Evolutionary conservation across 2,113 vertebrate species (phyloP).

Genomic region (Triplophysa dalaica): DNA sequence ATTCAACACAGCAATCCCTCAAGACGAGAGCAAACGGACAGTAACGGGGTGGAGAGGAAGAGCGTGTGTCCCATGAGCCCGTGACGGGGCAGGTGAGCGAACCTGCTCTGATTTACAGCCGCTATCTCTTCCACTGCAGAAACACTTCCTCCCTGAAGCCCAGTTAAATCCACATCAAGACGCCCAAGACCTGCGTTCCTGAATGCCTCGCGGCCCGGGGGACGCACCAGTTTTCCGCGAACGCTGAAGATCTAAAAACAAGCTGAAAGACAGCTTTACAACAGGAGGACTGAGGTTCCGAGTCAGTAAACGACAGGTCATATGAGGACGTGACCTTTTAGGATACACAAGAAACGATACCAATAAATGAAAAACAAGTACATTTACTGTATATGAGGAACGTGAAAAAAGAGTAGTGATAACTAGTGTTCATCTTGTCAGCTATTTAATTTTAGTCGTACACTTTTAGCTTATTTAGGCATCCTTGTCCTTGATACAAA

Average conservation of each 20-base stretch:
- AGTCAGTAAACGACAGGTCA: constrained; percentile 26
- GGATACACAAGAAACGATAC: background rate
- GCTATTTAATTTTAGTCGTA: too few species aligned
- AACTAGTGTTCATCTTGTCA: too few species aligned
- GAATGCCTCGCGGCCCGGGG: constrained; percentile 41
- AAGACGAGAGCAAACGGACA: constrained; percentile 26
- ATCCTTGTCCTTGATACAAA: too few species aligned
- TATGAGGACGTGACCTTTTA: background rate
- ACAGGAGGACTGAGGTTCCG: background rate
- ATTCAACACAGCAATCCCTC: constrained; percentile 33
- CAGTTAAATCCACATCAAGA: constrained; percentile 60
- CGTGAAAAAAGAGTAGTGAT: too few species aligned
- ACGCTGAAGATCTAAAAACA: constrained; percentile 43
- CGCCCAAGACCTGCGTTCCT: constrained; percentile 35
- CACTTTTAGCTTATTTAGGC: too few species aligned
- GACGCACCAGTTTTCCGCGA: background rate
- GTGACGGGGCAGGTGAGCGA: constrained; percentile 55
- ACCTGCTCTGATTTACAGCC: constrained; percentile 56
- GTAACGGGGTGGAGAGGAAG: constrained; percentile 34
- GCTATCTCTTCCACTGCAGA: constrained; percentile 52
- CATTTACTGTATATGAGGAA: too few species aligned
- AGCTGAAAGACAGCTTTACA: constrained; percentile 30
- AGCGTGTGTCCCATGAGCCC: constrained; percentile 21
- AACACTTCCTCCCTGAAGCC: constrained; percentile 62
- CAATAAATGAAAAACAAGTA: too few species aligned